Percentiles rank a stretch among this genome's conserved stretches.
Conservation (phyloP, 2,797 vertebrate genomes). For the Sebastiscus tertius region DNA sequence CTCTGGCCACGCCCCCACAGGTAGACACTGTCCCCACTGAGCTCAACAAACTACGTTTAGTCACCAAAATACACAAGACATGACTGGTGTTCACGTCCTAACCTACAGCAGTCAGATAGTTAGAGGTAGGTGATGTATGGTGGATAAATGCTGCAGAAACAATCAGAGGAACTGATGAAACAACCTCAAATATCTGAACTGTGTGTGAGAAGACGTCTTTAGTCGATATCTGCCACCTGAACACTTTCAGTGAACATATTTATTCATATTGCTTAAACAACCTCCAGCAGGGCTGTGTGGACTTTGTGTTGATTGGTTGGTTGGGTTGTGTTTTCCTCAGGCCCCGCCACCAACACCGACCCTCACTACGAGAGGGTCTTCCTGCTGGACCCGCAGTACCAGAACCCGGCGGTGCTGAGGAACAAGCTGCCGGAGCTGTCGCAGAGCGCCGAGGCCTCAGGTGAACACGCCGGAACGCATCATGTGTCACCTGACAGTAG, state of each 20-base stretch:
- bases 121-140: too few species aligned
- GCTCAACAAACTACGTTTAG: too few species aligned
- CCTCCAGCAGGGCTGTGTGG: neutral
- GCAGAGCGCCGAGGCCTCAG: slow-evolving; percentile 91
- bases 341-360: slow-evolving; percentile 78
- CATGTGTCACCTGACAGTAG: neutral
- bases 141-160: too few species aligned
- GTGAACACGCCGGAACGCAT: slow-evolving; percentile 55
- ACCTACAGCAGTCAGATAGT: too few species aligned
- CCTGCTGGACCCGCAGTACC: slow-evolving; percentile 91
- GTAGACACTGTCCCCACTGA: neutral
- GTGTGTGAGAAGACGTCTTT: too few species aligned
- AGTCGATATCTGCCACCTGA: too few species aligned
- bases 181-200: too few species aligned
- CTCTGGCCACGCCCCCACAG: slow-evolving; percentile 72
- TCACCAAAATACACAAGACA: too few species aligned
- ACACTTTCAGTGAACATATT: neutral
- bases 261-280: neutral
- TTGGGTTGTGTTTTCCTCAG: slow-evolving; percentile 32
- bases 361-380: slow-evolving; percentile 92
- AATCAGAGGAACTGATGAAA: too few species aligned
- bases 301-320: neutral
- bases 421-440: slow-evolving; percentile 91
- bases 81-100: too few species aligned
- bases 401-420: slow-evolving; percentile 86